Evolutionary conservation across 2,888 invertebrate species (phyloP), one percentile per base, ranked within the genome.

Genomic region (Mylabris sibirica): DNA sequence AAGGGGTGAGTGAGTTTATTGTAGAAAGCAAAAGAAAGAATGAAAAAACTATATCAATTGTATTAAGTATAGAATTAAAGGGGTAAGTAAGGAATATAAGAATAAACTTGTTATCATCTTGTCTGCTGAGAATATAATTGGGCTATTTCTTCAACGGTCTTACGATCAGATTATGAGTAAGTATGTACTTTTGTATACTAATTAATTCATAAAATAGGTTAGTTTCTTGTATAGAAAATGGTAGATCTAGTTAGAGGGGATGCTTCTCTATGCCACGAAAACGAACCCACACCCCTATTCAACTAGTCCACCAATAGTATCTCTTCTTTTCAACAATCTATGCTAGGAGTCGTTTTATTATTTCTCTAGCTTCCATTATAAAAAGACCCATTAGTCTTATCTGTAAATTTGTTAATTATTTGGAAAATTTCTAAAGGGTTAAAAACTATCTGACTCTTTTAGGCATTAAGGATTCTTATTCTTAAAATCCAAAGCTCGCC

Each of bases 111-210:
- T 57, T 49, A 20, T 49, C 20, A 11, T 49, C 49, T 9, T 24
- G 49, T 49, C 22, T 49, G 49, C 12, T 57, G 57, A n/a, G n/a
- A 24, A 57, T 22, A 12, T 12, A 57, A 22, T 3, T 57, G 57
- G 24, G 11, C 24, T 22, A 24, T 24, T 57, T 57, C 24, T 57
- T 24, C 24, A 57, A 57, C 57, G 57, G 57, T 57, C 57, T 22
- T 5, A 24, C 20, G 8, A 20, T 3, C 4, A n/a, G n/a, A n/a
- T n/a, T n/a, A n/a, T n/a, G n/a, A n/a, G n/a, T n/a, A n/a, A n/a
- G n/a, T n/a, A n/a, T n/a, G n/a, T n/a, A n/a, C n/a, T 30, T 30
- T 30, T 30, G 30, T 4, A 8, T 30, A 8, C 8, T 30, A 30
- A 30, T 30, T 30, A 1, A 30, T 30, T 30, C n/a, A n/a, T n/a